Evolutionary conservation across 2,113 vertebrate species (phyloP).

Genomic region (Acrocephalus arundinaceus): DNA sequence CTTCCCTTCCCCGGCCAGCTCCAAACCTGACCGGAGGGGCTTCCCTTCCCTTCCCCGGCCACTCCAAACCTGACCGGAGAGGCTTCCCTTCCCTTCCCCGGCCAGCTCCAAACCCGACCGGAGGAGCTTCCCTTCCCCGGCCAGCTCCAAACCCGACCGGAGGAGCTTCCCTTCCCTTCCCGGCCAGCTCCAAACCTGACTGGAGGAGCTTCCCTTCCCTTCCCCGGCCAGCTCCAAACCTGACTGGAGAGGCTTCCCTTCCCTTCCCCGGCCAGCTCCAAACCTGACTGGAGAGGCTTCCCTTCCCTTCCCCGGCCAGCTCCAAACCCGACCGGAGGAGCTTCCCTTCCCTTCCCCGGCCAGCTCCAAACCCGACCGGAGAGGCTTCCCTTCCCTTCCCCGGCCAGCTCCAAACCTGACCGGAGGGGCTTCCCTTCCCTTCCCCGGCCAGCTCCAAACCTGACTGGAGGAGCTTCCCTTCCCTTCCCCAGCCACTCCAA

Average conservation of each 20-base stretch:
- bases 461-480: background rate
- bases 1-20: too few relatives aligned
- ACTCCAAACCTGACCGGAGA: accelerated
- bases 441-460: too few relatives aligned
- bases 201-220: too few relatives aligned
- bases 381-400: accelerated
- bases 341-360: too few relatives aligned
- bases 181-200: accelerated
- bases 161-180: too few relatives aligned
- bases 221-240: too few relatives aligned
- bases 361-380: too few relatives aligned
- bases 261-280: too few relatives aligned
- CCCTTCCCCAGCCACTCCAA: too few relatives aligned
- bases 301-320: too few relatives aligned
- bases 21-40: too few relatives aligned
- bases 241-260: accelerated
- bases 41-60: too few relatives aligned
- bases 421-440: background rate
- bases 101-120: accelerated
- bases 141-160: accelerated
- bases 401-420: accelerated
- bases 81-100: background rate
- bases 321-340: accelerated
- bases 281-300: accelerated
- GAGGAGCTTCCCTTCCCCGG: background rate